Evolutionary conservation across 2,888 invertebrate genomes (phyloP).

Genomic region (Smittia sp.): DNA sequence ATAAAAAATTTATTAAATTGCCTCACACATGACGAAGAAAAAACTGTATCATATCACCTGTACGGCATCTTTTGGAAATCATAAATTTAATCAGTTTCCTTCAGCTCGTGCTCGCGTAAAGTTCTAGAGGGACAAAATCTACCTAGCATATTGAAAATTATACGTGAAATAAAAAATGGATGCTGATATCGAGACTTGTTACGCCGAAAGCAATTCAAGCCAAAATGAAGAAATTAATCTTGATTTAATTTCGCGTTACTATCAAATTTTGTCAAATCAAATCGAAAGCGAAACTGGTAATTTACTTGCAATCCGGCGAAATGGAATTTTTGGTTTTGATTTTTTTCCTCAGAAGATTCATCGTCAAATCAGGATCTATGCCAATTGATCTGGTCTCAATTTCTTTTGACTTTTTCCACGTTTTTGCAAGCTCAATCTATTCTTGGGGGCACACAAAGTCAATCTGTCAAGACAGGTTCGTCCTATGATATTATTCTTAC

Average conservation of each 20-base stretch:
- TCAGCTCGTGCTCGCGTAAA: slow-evolving; percentile 16
- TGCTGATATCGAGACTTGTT: slow-evolving; percentile 14
- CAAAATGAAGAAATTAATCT: not conserved
- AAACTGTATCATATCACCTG: slow-evolving; percentile 23
- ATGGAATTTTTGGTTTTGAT: not conserved
- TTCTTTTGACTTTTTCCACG: slow-evolving; percentile 20
- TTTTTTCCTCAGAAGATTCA: not conserved
- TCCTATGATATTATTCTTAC: too few species aligned
- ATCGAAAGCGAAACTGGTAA: slow-evolving; percentile 8
- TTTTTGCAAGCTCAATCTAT: not conserved
- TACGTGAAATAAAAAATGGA: slow-evolving; percentile 26
- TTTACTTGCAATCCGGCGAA: too few species aligned
- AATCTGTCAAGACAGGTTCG: too few species aligned
- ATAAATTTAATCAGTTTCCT: slow-evolving; percentile 35
- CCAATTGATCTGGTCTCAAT: slow-evolving; percentile 27
- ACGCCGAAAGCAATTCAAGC: not conserved
- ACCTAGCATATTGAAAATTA: too few species aligned
- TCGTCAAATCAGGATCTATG: not conserved
- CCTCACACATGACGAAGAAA: slow-evolving; percentile 24
- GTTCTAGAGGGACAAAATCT: not conserved
- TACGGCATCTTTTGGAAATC: slow-evolving; percentile 34
- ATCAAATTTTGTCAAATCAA: slow-evolving; percentile 19
- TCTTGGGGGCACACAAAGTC: not conserved
- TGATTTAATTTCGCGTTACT: slow-evolving; percentile 27
- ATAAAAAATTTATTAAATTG: slow-evolving; percentile 30